Conservation (phyloP, 2,888 invertebrate species). For the Sycophila texana region DNA sequence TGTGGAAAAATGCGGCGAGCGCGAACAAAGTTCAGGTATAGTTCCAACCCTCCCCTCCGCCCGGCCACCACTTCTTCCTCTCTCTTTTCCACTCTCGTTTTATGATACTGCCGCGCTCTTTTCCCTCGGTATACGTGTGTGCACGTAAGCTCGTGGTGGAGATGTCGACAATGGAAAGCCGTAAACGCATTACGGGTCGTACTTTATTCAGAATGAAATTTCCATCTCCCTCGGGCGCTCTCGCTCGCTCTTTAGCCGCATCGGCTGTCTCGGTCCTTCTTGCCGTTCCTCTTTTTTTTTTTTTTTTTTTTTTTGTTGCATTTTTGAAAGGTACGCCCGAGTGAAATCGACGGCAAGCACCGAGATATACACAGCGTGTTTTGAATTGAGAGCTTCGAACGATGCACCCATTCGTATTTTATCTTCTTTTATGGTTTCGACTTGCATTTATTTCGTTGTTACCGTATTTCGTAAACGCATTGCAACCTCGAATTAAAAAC, state of each 20-base stretch:
- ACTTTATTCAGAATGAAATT: slow-evolving; percentile 44
- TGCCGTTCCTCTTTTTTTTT: background rate
- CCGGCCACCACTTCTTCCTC: background rate
- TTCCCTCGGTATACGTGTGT: background rate
- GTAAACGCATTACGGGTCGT: slow-evolving; percentile 47
- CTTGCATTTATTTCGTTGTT: no score
- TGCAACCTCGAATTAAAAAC: no score
- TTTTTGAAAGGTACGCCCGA: background rate
- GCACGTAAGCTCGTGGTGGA: background rate
- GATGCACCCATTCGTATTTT: background rate
- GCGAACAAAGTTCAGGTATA: slow-evolving; percentile 44
- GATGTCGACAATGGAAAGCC: slow-evolving; percentile 50
- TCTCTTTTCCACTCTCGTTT: slow-evolving; percentile 6
- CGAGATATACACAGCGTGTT: background rate
- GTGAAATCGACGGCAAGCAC: slow-evolving; percentile 5
- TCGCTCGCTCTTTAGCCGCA: background rate
- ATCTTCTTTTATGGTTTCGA: background rate
- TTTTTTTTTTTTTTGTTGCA: background rate
- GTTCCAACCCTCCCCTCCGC: background rate
- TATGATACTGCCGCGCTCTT: background rate
- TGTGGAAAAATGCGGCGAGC: slow-evolving; percentile 42
- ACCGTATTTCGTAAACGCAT: no score
- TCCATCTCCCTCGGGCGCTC: background rate
- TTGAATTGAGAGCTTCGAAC: background rate
- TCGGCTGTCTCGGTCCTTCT: background rate